Evolutionary conservation across 2,113 vertebrate genomes (phyloP).

Genomic region (Girardinichthys multiradiatus): DNA sequence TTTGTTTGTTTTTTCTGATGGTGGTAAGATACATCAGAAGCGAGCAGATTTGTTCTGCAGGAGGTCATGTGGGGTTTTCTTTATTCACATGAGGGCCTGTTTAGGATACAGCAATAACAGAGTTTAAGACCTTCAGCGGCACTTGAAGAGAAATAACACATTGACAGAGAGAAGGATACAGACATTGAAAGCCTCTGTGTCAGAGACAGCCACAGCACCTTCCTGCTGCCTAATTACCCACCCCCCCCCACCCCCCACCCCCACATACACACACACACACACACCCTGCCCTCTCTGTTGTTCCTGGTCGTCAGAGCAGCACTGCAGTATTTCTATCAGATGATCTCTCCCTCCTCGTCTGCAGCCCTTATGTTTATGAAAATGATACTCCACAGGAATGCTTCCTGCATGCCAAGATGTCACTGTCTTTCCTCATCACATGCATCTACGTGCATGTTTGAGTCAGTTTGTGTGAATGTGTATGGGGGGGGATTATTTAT

Average conservation of each 20-base stretch:
- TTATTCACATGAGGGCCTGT: conserved; percentile 8
- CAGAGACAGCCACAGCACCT: conserved; percentile 61
- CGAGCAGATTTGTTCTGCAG: conserved; percentile 4
- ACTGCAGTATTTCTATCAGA: conserved; percentile 78
- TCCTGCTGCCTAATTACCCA: conserved; percentile 72
- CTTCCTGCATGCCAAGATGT: conserved; percentile 77
- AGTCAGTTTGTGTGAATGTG: conserved; percentile 40
- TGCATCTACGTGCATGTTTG: conserved; percentile 45
- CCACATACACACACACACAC: too few species aligned
- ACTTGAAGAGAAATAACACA: conserved; percentile 33
- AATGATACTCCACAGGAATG: conserved; percentile 79
- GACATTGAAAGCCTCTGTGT: conserved; percentile 51
- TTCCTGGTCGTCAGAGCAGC: conserved; percentile 71
- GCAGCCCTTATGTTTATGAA: conserved; percentile 80
- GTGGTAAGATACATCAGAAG: background rate
- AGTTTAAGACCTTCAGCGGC: conserved; percentile 32
- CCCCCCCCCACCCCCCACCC: conserved; percentile 31
- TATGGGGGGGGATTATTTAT: conserved; percentile 42
- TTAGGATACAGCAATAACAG: conserved; percentile 38
- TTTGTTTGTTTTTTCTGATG: background rate
- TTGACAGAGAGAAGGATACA: conserved; percentile 41
- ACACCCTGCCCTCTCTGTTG: conserved; percentile 66
- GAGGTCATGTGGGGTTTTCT: background rate
- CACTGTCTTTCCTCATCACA: conserved; percentile 77
- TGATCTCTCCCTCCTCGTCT: conserved; percentile 75